Evolutionary conservation across 2,113 vertebrate genomes (phyloP).

Genomic region (Ornithorhynchus anatinus): DNA sequence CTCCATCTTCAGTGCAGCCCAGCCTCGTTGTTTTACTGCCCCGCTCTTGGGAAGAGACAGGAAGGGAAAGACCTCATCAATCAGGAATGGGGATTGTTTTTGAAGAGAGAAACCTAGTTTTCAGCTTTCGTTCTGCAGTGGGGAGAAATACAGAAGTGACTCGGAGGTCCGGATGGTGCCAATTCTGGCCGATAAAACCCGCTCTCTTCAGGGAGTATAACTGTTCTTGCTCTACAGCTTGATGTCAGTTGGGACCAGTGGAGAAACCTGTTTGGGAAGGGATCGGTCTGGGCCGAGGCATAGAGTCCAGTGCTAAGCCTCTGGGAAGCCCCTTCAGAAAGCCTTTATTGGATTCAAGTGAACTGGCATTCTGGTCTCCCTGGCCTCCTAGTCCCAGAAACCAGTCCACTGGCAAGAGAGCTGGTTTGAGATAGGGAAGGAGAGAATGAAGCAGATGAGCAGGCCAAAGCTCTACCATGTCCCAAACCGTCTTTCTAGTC

Average conservation of each 20-base stretch:
- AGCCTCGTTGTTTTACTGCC: background rate
- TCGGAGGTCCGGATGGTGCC: background rate
- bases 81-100: background rate
- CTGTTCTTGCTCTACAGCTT: constrained; percentile 6
- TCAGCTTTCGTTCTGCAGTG: constrained; percentile 15
- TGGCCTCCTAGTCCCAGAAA: background rate
- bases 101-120: constrained; percentile 23
- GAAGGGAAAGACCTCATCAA: background rate
- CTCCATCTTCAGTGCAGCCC: background rate
- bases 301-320: background rate
- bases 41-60: background rate
- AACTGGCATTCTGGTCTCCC: background rate
- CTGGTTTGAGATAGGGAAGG: too few species aligned
- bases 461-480: too few species aligned
- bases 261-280: background rate
- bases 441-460: too few species aligned
- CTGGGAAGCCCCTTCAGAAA: background rate
- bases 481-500: too few species aligned
- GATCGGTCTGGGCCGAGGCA: background rate
- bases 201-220: constrained; percentile 11
- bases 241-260: constrained; percentile 1
- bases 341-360: background rate
- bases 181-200: background rate
- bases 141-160: constrained; percentile 20
- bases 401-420: too few species aligned